These are phyloP conservation scores for Cryptotermes secundus DNA, from an alignment of 1,140 invertebrate species.

Conservation along the genomic window DNA sequence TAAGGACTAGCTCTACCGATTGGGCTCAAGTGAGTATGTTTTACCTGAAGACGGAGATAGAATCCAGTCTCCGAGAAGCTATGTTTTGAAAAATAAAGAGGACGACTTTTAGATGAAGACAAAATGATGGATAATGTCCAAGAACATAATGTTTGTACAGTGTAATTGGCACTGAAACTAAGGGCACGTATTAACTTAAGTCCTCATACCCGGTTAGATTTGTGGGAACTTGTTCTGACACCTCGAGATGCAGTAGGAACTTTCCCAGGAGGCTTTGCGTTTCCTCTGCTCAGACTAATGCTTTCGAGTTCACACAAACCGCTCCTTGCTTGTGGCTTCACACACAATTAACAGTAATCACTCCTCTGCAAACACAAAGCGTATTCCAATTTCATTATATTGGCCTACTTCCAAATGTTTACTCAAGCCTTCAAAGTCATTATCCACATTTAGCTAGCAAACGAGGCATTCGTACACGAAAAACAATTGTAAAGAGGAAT, in stretches of 20 bases:
- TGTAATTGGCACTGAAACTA: background rate
- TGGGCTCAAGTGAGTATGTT: no score
- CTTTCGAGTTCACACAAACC: background rate
- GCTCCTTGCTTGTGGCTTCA: background rate
- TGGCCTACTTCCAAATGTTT: background rate
- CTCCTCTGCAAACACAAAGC: background rate
- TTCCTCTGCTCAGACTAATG: background rate
- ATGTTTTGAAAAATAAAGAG: no score
- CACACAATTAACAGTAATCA: conserved; percentile 10
- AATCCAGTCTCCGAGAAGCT: no score
- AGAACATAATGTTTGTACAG: no score
- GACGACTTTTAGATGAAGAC: no score
- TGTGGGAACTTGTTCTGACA: background rate
- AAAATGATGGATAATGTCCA: no score
- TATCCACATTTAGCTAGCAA: background rate
- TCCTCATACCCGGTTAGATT: no score
- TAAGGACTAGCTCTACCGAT: no score
- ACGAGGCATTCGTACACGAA: background rate
- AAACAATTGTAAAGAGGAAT: no score
- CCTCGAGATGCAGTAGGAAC: background rate
- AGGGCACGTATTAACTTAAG: background rate
- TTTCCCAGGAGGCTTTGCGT: background rate
- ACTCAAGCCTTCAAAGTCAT: background rate
- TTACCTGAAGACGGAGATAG: no score
- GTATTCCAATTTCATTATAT: background rate